Evolutionary conservation across 2,888 invertebrate species (phyloP).

Genomic region (Anoplius nigerrimus): DNA sequence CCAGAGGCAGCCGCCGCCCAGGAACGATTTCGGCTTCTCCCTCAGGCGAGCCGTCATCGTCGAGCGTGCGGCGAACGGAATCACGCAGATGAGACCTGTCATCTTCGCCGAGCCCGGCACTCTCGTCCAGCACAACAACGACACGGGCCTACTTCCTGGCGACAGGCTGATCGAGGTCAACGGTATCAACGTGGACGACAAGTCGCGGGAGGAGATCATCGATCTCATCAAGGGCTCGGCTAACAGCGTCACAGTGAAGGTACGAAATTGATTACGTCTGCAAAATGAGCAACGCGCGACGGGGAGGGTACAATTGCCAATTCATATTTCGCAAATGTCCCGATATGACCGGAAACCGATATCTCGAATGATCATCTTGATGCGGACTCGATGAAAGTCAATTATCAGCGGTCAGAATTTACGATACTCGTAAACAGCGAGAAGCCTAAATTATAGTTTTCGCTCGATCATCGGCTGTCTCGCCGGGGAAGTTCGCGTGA

Average conservation of each 20-base stretch:
- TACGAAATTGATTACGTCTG: slow-evolving; percentile 71
- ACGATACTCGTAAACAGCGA: no score
- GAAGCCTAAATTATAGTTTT: no score
- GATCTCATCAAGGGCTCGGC: slow-evolving; percentile 93
- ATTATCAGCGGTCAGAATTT: no score
- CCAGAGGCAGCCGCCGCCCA: slow-evolving; percentile 86
- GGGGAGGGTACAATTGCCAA: no score
- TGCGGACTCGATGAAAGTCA: no score
- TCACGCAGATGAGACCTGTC: slow-evolving; percentile 82
- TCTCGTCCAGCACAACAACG: slow-evolving; percentile 79
- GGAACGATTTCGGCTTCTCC: slow-evolving; percentile 96
- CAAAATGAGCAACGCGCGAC: no score
- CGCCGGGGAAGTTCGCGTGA: no score
- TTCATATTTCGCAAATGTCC: no score
- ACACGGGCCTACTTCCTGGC: slow-evolving; percentile 94
- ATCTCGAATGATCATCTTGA: no score
- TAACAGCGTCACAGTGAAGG: slow-evolving; percentile 89
- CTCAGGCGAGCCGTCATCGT: slow-evolving; percentile 91
- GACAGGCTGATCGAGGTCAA: slow-evolving; percentile 95
- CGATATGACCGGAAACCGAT: no score
- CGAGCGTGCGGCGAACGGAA: slow-evolving; percentile 79
- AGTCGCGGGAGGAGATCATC: slow-evolving; percentile 92
- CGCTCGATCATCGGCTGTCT: no score
- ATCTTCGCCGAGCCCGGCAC: slow-evolving; percentile 94
- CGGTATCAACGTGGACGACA: slow-evolving; percentile 88